Evolutionary conservation across 92 coral and sea anemone genomes (phyloP).

Genomic region (Diadumene lineata): DNA sequence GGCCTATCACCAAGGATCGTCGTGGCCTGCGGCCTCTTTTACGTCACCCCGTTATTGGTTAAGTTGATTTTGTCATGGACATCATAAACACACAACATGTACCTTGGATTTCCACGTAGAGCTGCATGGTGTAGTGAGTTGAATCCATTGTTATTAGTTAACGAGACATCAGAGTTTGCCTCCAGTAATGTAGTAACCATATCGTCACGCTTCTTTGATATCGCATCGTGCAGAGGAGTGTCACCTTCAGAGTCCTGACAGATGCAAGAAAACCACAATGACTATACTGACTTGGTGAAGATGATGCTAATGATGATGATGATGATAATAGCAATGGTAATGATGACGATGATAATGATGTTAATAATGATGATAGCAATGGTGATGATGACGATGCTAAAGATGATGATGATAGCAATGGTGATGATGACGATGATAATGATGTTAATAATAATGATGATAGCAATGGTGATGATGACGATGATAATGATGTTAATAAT

Average conservation of each 20-base stretch:
- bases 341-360: background rate
- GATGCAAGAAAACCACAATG: background rate
- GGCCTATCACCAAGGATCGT: too few relatives aligned
- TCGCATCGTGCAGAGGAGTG: conserved; percentile 94
- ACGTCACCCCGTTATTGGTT: too few relatives aligned
- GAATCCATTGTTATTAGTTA: conserved; percentile 94
- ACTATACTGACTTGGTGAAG: background rate
- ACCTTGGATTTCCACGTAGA: conserved; percentile 98
- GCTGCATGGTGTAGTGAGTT: conserved; percentile 95
- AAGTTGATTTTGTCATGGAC: background rate
- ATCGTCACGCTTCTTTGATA: conserved; percentile 94
- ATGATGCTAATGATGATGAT: background rate
- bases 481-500: background rate
- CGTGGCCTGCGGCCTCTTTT: too few relatives aligned
- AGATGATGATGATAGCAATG: background rate
- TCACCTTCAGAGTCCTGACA: conserved; percentile 94
- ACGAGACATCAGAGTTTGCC: conserved; percentile 79
- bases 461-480: background rate
- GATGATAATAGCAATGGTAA: background rate
- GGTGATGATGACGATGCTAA: background rate
- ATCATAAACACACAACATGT: background rate
- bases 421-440: background rate
- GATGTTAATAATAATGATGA: background rate
- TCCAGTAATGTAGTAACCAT: conserved; percentile 84
- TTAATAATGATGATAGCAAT: background rate